Evolutionary conservation across 2,113 vertebrate genomes (phyloP).

Genomic region (Paedocypris sp.): DNA sequence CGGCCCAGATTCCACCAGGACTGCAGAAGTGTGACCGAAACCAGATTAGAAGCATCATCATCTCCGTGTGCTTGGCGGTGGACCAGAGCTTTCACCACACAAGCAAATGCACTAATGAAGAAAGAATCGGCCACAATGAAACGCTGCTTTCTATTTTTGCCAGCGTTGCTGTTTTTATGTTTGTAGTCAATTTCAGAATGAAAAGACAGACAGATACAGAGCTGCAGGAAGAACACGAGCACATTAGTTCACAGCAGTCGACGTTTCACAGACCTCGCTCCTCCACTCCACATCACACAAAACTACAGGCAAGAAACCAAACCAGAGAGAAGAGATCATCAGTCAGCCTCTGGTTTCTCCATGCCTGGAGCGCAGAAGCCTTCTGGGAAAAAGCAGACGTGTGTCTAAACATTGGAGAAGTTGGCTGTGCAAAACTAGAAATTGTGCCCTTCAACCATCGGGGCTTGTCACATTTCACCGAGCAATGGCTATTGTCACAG

Average conservation of each 20-base stretch:
- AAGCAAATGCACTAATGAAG: background rate
- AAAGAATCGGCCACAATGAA: background rate
- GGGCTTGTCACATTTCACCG: background rate
- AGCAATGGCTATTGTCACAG: background rate
- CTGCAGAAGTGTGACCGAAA: background rate
- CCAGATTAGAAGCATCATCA: conserved; percentile 19
- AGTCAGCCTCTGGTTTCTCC: conserved; percentile 15
- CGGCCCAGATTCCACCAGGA: conserved; percentile 13
- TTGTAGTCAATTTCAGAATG: background rate
- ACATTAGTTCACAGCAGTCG: conserved; percentile 26
- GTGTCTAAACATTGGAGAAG: conserved; percentile 9
- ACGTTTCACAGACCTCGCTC: conserved; percentile 3
- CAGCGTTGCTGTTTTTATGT: background rate
- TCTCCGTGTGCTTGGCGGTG: background rate
- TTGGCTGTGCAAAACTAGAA: background rate
- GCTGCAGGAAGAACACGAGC: conserved; percentile 4
- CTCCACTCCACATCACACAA: conserved; percentile 9
- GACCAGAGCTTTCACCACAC: background rate
- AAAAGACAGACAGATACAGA: conserved; percentile 13
- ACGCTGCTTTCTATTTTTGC: background rate
- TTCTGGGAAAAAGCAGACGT: background rate
- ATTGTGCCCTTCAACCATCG: background rate
- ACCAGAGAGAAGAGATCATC: conserved; percentile 4
- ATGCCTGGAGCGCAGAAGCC: background rate
- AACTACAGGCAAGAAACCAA: background rate